phyloP scores from a whole-genome alignment of 2,888 invertebrate species.

The Sinelater perroti region DNA sequence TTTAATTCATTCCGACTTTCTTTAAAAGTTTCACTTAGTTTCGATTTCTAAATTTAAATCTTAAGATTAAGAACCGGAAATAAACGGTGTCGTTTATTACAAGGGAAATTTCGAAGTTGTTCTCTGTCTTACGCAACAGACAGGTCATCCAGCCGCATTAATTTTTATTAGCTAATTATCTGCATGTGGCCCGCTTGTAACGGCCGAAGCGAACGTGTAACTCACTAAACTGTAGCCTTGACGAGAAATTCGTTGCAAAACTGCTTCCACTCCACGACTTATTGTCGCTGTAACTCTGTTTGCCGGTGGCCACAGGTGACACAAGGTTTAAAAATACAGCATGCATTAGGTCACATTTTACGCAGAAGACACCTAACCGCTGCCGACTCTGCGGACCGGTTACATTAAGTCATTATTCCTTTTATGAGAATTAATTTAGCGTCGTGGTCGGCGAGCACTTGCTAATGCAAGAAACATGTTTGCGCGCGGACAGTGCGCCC shows the following conservation, averaged over 20 bases:
- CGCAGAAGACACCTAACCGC: neutral
- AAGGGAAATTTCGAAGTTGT: no score
- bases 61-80: no score
- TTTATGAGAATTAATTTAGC: constrained; percentile 6
- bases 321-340: constrained; percentile 48
- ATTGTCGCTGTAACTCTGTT: neutral
- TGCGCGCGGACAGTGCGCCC: constrained; percentile 1
- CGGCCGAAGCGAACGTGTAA: constrained; percentile 6
- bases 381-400: neutral
- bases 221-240: constrained; percentile 10
- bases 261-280: no score
- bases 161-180: no score
- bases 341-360: constrained; percentile 22
- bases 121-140: no score
- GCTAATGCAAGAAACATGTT: neutral
- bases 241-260: constrained; percentile 1
- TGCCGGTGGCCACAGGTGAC: constrained; percentile 43
- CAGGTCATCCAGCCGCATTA: no score
- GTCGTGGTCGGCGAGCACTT: neutral
- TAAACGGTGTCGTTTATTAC: no score
- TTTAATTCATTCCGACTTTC: no score
- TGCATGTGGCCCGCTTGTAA: neutral
- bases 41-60: no score
- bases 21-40: no score
- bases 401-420: constrained; percentile 14